These are phyloP conservation scores for Acleris laterana DNA, from an alignment of 2,888 invertebrate genomes.

Conservation along the genomic window DNA sequence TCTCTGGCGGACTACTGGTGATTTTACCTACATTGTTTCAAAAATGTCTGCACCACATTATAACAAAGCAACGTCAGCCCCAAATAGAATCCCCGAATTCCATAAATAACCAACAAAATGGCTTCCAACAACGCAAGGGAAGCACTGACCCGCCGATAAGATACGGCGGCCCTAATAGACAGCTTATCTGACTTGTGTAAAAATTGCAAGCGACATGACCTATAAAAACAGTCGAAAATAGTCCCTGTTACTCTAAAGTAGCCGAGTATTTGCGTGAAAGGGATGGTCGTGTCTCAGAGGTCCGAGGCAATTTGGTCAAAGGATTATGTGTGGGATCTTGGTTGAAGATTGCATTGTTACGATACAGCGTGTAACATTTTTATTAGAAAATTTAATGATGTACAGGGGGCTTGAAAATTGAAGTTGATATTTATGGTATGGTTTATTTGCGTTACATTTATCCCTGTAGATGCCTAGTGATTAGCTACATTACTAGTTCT, in stretches of 20 bases:
- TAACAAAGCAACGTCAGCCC: background rate
- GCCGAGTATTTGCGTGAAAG: no score
- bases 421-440: no score
- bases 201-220: conserved; percentile 7
- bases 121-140: conserved; percentile 54
- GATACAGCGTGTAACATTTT: background rate
- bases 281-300: background rate
- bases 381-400: background rate
- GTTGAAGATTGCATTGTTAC: background rate
- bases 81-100: background rate
- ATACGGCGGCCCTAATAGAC: conserved; percentile 39
- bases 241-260: no score
- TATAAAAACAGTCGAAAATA: no score
- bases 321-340: background rate
- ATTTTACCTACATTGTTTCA: no score
- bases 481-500: no score
- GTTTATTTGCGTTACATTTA: no score
- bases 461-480: no score
- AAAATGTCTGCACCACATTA: no score
- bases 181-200: conserved; percentile 23
- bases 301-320: background rate
- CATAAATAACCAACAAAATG: conserved; percentile 44
- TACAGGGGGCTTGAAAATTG: background rate
- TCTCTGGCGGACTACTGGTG: no score
- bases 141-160: conserved; percentile 50